Evolutionary conservation across 92 coral and sea anemone genomes (phyloP), one percentile per base, ranked within the genome.

Genomic region (Virgularia gustaviana): DNA sequence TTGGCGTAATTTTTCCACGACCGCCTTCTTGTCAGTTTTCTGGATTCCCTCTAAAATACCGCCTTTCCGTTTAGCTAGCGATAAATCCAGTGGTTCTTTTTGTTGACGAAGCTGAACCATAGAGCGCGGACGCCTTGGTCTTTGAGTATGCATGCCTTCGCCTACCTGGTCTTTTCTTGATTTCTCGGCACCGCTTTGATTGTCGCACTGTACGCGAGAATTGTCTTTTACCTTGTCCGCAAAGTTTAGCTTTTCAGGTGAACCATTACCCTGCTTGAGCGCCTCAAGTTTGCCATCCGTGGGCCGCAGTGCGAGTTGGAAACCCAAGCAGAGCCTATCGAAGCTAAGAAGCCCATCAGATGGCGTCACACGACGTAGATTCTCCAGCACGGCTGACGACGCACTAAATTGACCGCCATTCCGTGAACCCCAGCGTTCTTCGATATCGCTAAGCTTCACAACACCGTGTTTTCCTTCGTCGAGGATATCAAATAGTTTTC

Each of bases 401-500:
- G 30, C 31, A 3, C 4, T 15, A 9, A 39, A 23, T 20, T 36
- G 19, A 18, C 20, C 0, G 23, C 83, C 83, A 57, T 79, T 88
- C 55, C 76, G 84, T 3, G 27, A 61, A 20, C 85, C 67, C 98
- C 96, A 92, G 55, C 88, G 77, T 16, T 85, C 65, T 65, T 92
- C 96, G 54, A 92, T 92, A 52, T 92, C 98, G 18, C 85, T 36
- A 19, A 92, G 71, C 36, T 77, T 87, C 19, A 92, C 87, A 36
- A 83, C 83, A 4, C 98, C 98, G 44, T 78, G 53, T 20, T 81
- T 76, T 27, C 76, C 78, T 60, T 89, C 90, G 61, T 92, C 98
- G 38, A 92, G 83, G 60, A 92, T 87, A 59, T 83, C 96, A 79
- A 92, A 92, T 27, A 92, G 63, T 15, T 90, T 74, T 79, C 79